Evolutionary conservation across 2,113 vertebrate species (phyloP), one percentile per base, ranked within the genome.

Genomic region (Deroptyus accipitrinus): DNA sequence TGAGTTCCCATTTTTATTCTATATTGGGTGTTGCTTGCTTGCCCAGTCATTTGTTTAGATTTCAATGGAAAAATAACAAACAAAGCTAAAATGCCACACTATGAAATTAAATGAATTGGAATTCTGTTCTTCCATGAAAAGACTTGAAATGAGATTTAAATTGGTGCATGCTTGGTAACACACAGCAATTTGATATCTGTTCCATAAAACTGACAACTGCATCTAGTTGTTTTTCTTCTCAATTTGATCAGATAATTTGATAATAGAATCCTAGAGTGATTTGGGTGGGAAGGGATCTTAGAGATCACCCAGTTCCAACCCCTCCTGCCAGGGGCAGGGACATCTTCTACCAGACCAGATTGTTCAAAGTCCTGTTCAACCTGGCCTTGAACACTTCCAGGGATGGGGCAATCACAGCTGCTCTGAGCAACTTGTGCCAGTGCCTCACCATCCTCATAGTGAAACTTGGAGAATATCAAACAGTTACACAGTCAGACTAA

Each of bases 111-210:
- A 86, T 91, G 59, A 85, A 67, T 82, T 75, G 63, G 51, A 88
- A 90, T 94, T 92, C 72, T 80, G 55, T 90, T 94, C 64, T 52
- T 93, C 77, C 83, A 86, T 35, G 81, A 78, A 86, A 90, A 54
- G 54, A 51, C 85, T 88, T 76, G 55, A 91, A 94, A 90, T 39
- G 79, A 89, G 66, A 78, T 86, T 94, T 92, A 66, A 80, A 89
- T 90, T 67, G 35, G 52, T 4, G 23, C 42, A 37, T 57, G 44
- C n/a, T 48, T 68, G 48, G 69, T 79, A 90, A 91, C 83, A 78
- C 44, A 44, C 24, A 41, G 75, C 64, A 19, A 83, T 93, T 90
- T 64, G 25, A 85, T 82, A 49, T 46, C 78, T 77, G 51, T 57
- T 87, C 48, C 16, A 14, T 54, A 83, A 64, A 90, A 82, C 52